Conservation (phyloP, 92 coral and sea anemone genomes). For the Diadumene lineata region DNA sequence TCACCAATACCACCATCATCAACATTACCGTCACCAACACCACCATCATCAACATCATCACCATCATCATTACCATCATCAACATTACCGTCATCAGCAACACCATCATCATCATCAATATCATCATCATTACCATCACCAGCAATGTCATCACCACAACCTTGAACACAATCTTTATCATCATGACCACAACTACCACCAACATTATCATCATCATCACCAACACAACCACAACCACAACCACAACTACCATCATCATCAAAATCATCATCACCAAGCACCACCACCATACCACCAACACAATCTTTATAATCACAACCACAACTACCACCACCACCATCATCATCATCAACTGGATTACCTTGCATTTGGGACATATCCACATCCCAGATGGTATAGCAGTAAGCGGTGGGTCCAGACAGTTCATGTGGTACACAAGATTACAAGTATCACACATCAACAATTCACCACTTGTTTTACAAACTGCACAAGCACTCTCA, state of each 20-base stretch:
- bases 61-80: background rate
- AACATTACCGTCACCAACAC: background rate
- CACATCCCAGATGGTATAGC: conserved; percentile 94
- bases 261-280: background rate
- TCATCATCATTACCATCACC: background rate
- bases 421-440: conserved; percentile 89
- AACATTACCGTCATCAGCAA: background rate
- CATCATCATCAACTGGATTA: conserved; percentile 9
- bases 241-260: background rate
- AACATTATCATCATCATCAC: background rate
- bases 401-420: conserved; percentile 85
- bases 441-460: conserved; percentile 94
- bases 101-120: background rate
- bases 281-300: background rate
- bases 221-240: background rate
- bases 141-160: background rate
- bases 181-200: background rate
- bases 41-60: background rate
- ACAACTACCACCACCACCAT: background rate
- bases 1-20: background rate
- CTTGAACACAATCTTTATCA: background rate
- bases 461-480: conserved; percentile 87
- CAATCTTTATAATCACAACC: background rate
- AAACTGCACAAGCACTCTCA: conserved; percentile 75
- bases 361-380: conserved; percentile 97